Evolutionary conservation across 2,888 invertebrate genomes (phyloP).

Genomic region (Cerceris rybyensis): DNA sequence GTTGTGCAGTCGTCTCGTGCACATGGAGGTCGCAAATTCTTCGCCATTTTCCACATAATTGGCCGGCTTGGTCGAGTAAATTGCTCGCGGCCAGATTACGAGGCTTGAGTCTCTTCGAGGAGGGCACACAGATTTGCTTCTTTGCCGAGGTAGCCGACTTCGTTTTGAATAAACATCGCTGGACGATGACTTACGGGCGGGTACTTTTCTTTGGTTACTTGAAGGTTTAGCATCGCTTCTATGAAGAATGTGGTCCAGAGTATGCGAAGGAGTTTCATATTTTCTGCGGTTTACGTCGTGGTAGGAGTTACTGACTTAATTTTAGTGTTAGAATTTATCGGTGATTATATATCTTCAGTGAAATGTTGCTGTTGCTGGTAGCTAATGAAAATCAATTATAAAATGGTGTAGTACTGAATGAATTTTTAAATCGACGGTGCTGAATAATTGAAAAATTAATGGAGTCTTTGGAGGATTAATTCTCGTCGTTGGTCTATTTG

Average conservation of each 20-base stretch:
- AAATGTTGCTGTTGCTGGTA: no score
- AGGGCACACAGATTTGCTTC: conserved; percentile 13
- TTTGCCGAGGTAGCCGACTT: conserved; percentile 15
- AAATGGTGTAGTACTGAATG: no score
- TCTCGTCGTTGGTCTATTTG: no score
- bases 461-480: no score
- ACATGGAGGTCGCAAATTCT: conserved; percentile 63
- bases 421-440: no score
- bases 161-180: conserved; percentile 16
- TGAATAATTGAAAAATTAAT: no score
- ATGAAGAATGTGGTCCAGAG: no score
- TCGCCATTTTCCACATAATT: conserved; percentile 69
- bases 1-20: conserved; percentile 12
- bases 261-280: neutral
- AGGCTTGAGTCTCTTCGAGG: conserved; percentile 54
- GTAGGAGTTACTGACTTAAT: no score
- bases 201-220: neutral
- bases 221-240: neutral
- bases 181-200: neutral
- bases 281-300: neutral
- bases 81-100: conserved; percentile 65
- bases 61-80: conserved; percentile 57
- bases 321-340: no score
- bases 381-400: no score
- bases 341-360: no score